These are phyloP conservation scores for Neoarius graeffei DNA, from an alignment of 2,113 vertebrate genomes.

Conservation along the genomic window DNA sequence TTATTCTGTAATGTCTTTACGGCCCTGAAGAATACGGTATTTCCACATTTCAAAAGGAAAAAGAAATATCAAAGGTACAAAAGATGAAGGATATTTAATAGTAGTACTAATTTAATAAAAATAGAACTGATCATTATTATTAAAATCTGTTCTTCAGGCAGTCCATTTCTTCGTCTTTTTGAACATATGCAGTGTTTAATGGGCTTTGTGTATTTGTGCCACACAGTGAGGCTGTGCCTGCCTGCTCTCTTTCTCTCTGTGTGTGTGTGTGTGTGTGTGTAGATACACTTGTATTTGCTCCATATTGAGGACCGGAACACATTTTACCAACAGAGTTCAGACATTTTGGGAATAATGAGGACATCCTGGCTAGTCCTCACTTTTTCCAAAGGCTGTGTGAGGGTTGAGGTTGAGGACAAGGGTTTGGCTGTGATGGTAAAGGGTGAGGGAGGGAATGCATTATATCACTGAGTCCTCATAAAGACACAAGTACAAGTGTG, in stretches of 20 bases:
- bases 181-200: neutral
- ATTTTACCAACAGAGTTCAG: too few species aligned
- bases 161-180: neutral
- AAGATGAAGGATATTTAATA: neutral
- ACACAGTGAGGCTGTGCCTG: conserved; percentile 15
- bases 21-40: neutral
- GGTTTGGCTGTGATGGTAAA: too few species aligned
- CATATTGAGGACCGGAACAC: too few species aligned
- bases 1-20: neutral
- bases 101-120: neutral
- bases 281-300: too few species aligned
- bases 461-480: too few species aligned
- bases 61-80: neutral
- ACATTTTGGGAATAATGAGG: too few species aligned
- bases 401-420: too few species aligned
- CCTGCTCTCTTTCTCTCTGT: conserved; percentile 16
- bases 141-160: neutral
- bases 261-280: conserved; percentile 39
- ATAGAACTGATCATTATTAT: neutral
- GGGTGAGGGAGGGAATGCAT: too few species aligned
- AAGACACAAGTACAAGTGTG: conserved; percentile 1
- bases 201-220: conserved; percentile 22
- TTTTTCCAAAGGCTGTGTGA: too few species aligned
- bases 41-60: neutral
- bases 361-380: too few species aligned